Percentiles rank a stretch among this genome's conserved stretches.
phyloP scores from a whole-genome alignment of 2,888 invertebrate genomes.

The Trichopria drosophilae region DNA sequence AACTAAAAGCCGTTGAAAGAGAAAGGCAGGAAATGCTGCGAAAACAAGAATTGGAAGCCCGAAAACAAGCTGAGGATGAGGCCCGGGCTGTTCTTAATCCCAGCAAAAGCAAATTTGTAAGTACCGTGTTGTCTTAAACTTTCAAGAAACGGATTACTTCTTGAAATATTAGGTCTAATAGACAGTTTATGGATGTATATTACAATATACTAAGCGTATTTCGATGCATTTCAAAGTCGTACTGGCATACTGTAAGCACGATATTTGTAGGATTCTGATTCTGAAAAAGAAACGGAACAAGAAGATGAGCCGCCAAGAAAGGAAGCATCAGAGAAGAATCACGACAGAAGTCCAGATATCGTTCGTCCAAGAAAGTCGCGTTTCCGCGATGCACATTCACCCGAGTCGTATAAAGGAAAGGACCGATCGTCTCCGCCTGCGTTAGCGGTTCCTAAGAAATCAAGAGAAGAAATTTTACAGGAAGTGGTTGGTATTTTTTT shows the following conservation, averaged over 20 bases:
- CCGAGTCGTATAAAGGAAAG: conserved; percentile 47
- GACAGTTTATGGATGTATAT: too few species aligned
- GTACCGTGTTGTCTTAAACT: too few species aligned
- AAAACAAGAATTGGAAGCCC: conserved; percentile 63
- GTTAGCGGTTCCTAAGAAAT: conserved; percentile 42
- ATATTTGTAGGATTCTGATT: conserved; percentile 58
- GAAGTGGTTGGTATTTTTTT: conserved; percentile 65
- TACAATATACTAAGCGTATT: too few species aligned
- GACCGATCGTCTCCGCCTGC: conserved; percentile 33
- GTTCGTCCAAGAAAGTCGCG: conserved; percentile 54
- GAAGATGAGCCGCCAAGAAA: conserved; percentile 44
- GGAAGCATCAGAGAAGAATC: conserved; percentile 42
- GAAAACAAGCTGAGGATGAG: conserved; percentile 62
- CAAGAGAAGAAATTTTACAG: conserved; percentile 67
- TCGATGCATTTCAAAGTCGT: too few species aligned
- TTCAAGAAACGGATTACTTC: too few species aligned
- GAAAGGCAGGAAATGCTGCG: conserved; percentile 70
- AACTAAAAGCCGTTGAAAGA: conserved; percentile 81
- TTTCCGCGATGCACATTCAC: conserved; percentile 56
- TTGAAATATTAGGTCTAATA: too few species aligned
- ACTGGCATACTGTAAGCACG: background rate
- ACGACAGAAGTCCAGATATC: conserved; percentile 51
- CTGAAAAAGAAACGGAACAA: conserved; percentile 55
- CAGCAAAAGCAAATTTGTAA: conserved; percentile 65
- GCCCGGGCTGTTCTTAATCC: conserved; percentile 59